phyloP scores from a whole-genome alignment of 2,888 invertebrate genomes.

The Ceramica pisi region DNA sequence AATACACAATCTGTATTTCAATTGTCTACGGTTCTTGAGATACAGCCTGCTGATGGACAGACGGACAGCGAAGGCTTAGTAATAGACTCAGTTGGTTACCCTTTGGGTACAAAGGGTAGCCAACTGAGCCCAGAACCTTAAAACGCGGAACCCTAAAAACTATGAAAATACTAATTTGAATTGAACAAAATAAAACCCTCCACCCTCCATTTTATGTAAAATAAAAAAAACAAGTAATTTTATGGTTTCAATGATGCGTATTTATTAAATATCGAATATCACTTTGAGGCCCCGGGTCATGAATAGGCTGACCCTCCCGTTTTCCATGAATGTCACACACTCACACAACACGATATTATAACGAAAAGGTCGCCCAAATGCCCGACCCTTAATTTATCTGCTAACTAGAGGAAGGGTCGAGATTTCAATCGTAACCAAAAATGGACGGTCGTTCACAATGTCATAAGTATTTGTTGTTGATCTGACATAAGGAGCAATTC shows the following conservation, averaged over 20 bases:
- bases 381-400: slow-evolving; percentile 47
- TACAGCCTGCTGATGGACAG: too few relatives aligned
- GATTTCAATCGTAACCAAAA: slow-evolving; percentile 45
- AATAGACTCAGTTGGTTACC: too few relatives aligned
- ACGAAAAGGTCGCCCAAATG: slow-evolving; percentile 48
- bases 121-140: too few relatives aligned
- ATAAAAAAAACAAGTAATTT: slow-evolving; percentile 29
- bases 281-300: slow-evolving; percentile 31
- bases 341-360: slow-evolving; percentile 48
- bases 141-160: too few relatives aligned
- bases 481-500: background rate
- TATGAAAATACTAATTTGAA: too few relatives aligned
- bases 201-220: background rate
- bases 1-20: too few relatives aligned
- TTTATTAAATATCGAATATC: slow-evolving; percentile 37
- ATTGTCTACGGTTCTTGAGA: too few relatives aligned
- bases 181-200: too few relatives aligned
- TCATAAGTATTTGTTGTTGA: slow-evolving; percentile 7
- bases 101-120: too few relatives aligned
- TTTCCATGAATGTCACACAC: slow-evolving; percentile 46
- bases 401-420: slow-evolving; percentile 26
- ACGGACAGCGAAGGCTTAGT: too few relatives aligned
- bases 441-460: background rate
- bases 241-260: slow-evolving; percentile 8
- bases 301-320: slow-evolving; percentile 34